Conservation (phyloP, 2,113 vertebrate species). For the Cyprinodon brontotheroides region DNA sequence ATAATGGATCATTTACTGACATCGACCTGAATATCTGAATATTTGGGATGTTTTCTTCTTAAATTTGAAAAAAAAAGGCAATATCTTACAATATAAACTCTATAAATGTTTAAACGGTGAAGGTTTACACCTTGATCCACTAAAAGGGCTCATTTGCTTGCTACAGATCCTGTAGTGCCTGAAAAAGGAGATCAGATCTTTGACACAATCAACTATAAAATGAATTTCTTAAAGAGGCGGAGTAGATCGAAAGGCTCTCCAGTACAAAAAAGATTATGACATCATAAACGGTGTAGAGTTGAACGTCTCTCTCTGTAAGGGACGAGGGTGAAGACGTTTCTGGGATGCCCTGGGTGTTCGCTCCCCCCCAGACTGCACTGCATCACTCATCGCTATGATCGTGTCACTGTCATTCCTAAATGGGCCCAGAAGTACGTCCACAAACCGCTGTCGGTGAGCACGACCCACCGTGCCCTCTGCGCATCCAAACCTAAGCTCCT, state of each 20-base stretch:
- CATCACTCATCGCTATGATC: neutral
- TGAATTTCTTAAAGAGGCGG: neutral
- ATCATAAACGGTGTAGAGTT: neutral
- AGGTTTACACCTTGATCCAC: neutral
- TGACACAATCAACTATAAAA: neutral
- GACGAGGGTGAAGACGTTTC: neutral
- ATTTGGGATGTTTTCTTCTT: too few species aligned
- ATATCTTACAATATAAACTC: neutral
- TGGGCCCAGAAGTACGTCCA: too few species aligned
- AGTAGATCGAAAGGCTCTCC: too few species aligned
- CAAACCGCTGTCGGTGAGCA: too few species aligned
- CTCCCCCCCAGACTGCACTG: neutral
- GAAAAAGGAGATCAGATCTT: neutral
- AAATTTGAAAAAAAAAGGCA: too few species aligned
- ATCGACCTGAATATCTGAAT: too few species aligned
- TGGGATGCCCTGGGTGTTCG: neutral
- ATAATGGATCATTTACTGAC: slow-evolving; percentile 6
- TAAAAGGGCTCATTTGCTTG: neutral
- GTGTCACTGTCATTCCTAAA: neutral
- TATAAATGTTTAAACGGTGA: neutral
- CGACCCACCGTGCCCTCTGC: too few species aligned
- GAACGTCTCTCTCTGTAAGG: neutral
- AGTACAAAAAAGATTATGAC: neutral
- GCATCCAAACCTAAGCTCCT: too few species aligned
- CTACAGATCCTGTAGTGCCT: neutral